Base-by-base conservation (phyloP, 2,113 vertebrate genomes). In the Ammospiza caudacuta region DNA sequence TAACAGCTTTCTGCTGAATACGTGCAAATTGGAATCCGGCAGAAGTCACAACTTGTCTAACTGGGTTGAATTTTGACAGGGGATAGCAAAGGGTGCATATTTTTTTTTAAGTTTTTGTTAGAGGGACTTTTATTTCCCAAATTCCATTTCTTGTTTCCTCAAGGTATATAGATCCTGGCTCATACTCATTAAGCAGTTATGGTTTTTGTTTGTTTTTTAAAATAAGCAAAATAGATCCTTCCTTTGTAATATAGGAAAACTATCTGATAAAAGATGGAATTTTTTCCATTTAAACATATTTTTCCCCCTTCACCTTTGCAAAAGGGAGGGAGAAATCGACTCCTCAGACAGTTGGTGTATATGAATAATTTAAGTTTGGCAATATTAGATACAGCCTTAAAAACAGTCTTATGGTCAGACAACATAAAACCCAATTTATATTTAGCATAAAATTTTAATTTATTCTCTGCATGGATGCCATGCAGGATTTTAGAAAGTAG, bases 21-120 rank as follows among this genome's bases (percentile, higher is more conserved):
- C 3, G 25, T 85, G 82, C 92, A 89, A 85, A 94, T 87, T 83
- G 35, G 75, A 85, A 90, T 52, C 2, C 1, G 0, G 27, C 1
- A 16, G 24, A 85, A 96, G 70, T 92, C 75, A 37, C 67, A 80
- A 77, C 59, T 95, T 80, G 41, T 83, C 54, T 87, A 51, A 72
- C 24, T 57, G 22, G 47, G 28, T 25, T 66, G 28, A 70, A 78
- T 90, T 91, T 94, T 88, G 49, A 79, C 52, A 76, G 9, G 6
- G 24, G 35, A 21, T 54, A 70, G n/a, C 16, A 88, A 87, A 89
- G 5, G 9, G 10, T 41, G 4, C 39, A 10, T 28, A 83, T 75
- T n/a, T 47, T 57, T 35, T 29, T 51, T 47, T 29, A 2, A 11
- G 3, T 29, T 39, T 67, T 76, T 75, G 5, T 49, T 61, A 46